phyloP scores from a whole-genome alignment of 2,113 vertebrate genomes.

The Pavo muticus region DNA sequence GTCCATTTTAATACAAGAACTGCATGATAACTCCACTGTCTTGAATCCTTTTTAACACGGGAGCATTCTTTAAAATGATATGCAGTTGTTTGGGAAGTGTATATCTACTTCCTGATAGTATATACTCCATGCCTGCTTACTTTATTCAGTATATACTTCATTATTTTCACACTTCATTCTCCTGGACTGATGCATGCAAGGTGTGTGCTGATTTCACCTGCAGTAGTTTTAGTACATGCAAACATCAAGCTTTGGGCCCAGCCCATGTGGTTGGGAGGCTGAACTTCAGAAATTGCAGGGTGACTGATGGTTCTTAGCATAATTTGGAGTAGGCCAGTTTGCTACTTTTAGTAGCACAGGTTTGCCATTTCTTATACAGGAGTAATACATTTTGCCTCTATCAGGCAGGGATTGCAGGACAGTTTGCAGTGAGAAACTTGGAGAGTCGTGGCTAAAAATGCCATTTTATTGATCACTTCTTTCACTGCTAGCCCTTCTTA shows the following conservation, averaged over 20 bases:
- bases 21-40: background rate
- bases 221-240: background rate
- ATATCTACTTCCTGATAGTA: background rate
- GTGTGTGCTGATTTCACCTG: background rate
- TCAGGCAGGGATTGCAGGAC: background rate
- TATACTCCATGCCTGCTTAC: background rate
- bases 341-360: background rate
- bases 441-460: background rate
- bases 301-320: background rate
- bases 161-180: background rate
- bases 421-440: background rate
- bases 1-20: background rate
- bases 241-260: background rate
- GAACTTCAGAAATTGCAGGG: background rate
- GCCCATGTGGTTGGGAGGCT: background rate
- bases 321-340: background rate
- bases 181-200: background rate
- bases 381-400: background rate
- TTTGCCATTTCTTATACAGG: background rate
- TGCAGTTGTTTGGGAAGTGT: background rate
- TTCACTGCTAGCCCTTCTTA: background rate
- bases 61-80: background rate
- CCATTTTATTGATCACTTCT: background rate
- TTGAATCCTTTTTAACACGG: background rate
- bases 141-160: background rate